Percentiles rank a stretch among this genome's conserved stretches.
Evolutionary conservation across 2,113 vertebrate species (phyloP).

Genomic region (Pollachius pollachius): DNA sequence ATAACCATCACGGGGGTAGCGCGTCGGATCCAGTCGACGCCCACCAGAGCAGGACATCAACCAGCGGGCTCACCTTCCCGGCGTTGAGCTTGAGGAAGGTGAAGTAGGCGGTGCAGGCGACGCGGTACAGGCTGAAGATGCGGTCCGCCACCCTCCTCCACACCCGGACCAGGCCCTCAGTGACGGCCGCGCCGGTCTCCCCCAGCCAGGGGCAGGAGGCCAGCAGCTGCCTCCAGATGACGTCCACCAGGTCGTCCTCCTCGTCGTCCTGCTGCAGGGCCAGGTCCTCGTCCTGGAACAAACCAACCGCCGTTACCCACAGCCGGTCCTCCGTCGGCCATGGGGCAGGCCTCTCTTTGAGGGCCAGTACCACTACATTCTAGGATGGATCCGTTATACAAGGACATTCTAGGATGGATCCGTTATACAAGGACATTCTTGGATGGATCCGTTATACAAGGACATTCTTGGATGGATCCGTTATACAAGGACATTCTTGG

Average conservation of each 20-base stretch:
- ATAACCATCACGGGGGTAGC: no score
- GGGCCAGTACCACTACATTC: no score
- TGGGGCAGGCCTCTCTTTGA: no score
- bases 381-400: no score
- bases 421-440: no score
- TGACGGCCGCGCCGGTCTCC: slow-evolving; percentile 85
- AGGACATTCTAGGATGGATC: no score
- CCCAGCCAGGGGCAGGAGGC: slow-evolving; percentile 90
- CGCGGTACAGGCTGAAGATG: slow-evolving; percentile 94
- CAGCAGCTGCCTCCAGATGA: slow-evolving; percentile 92
- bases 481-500: no score
- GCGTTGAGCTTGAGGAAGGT: slow-evolving; percentile 97
- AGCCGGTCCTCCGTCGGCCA: neutral
- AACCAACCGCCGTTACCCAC: slow-evolving; percentile 6
- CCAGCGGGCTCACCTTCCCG: slow-evolving; percentile 79
- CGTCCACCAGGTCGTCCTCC: slow-evolving; percentile 95
- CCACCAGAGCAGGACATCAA: no score
- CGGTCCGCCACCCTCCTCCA: slow-evolving; percentile 95
- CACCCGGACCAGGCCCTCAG: slow-evolving; percentile 90
- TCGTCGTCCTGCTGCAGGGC: slow-evolving; percentile 92
- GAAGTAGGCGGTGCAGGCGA: slow-evolving; percentile 96
- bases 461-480: no score
- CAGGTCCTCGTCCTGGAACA: slow-evolving; percentile 91
- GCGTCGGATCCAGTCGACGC: no score
- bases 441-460: no score